Evolutionary conservation across 2,113 vertebrate species (phyloP).

Genomic region (Potamarius usumacintae): DNA sequence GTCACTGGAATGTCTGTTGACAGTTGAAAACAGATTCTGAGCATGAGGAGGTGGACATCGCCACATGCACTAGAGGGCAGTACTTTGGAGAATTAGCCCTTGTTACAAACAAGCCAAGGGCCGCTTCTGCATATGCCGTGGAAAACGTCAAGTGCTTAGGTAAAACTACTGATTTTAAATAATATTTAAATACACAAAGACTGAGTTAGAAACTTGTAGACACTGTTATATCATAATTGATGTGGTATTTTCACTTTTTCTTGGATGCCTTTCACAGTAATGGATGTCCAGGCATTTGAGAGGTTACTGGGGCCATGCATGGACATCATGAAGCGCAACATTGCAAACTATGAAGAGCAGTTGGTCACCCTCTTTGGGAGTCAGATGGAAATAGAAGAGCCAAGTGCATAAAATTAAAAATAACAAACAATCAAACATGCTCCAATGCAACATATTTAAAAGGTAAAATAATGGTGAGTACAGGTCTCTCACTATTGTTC

Average conservation of each 20-base stretch:
- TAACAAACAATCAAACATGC: slow-evolving; percentile 27
- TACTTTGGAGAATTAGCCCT: slow-evolving; percentile 97
- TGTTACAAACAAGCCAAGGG: slow-evolving; percentile 96
- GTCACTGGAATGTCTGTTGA: slow-evolving; percentile 32
- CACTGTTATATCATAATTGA: neutral
- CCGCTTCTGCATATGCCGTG: slow-evolving; percentile 95
- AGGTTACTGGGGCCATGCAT: slow-evolving; percentile 97
- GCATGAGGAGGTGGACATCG: slow-evolving; percentile 87
- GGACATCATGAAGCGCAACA: slow-evolving; percentile 99
- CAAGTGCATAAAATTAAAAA: slow-evolving; percentile 79
- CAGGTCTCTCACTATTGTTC: slow-evolving; percentile 34
- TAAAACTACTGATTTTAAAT: slow-evolving; percentile 61
- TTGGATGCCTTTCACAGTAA: slow-evolving; percentile 71
- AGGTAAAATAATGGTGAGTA: slow-evolving; percentile 50
- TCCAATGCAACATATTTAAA: slow-evolving; percentile 48
- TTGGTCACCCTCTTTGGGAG: slow-evolving; percentile 91
- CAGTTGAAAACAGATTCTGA: slow-evolving; percentile 76
- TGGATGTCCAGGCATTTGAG: slow-evolving; percentile 97
- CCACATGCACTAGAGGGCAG: slow-evolving; percentile 89
- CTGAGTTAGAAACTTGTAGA: neutral
- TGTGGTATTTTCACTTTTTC: neutral
- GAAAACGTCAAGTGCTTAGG: slow-evolving; percentile 97
- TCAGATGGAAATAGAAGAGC: slow-evolving; percentile 90
- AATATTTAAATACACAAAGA: neutral
- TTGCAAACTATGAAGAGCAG: slow-evolving; percentile 96